Evolutionary conservation across 35 echinoderm and acorn worm species (phyloP).

Genomic region (Apostichopus japonicus): DNA sequence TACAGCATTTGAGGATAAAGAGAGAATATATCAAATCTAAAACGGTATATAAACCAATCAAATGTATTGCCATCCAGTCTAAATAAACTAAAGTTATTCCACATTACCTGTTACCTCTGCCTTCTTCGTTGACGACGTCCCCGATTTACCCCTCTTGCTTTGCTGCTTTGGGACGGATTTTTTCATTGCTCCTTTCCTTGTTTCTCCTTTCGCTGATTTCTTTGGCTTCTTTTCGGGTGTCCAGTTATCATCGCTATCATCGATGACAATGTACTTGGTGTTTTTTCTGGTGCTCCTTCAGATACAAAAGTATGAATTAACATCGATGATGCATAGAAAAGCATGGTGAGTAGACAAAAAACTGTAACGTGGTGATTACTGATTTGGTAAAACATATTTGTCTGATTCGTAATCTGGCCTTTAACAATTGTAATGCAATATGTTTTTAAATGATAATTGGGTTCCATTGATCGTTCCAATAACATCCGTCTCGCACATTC

Average conservation of each 20-base stretch:
- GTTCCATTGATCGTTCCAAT: too few relatives aligned
- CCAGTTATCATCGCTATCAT: slow-evolving; percentile 10
- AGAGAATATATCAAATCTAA: too few relatives aligned
- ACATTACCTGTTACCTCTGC: not conserved
- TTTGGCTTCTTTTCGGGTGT: slow-evolving; percentile 29
- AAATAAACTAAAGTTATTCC: not conserved
- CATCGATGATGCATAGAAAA: not conserved
- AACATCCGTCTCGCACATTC: too few relatives aligned
- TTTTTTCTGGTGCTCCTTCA: not conserved
- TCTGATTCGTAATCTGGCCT: too few relatives aligned
- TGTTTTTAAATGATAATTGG: too few relatives aligned
- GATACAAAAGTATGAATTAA: not conserved
- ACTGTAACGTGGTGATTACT: too few relatives aligned
- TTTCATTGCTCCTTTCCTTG: not conserved
- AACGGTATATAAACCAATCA: too few relatives aligned
- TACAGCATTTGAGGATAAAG: too few relatives aligned
- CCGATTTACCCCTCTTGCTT: not conserved
- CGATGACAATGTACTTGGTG: not conserved
- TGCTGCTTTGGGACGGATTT: not conserved
- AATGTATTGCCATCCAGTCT: not conserved
- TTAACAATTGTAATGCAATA: too few relatives aligned
- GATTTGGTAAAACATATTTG: too few relatives aligned
- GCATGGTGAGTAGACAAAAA: too few relatives aligned
- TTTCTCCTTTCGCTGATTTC: not conserved
- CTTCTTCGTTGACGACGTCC: not conserved